Evolutionary conservation across 2,113 vertebrate genomes (phyloP), one percentile per base, ranked within the genome.

Genomic region (Hippocampus comes): DNA sequence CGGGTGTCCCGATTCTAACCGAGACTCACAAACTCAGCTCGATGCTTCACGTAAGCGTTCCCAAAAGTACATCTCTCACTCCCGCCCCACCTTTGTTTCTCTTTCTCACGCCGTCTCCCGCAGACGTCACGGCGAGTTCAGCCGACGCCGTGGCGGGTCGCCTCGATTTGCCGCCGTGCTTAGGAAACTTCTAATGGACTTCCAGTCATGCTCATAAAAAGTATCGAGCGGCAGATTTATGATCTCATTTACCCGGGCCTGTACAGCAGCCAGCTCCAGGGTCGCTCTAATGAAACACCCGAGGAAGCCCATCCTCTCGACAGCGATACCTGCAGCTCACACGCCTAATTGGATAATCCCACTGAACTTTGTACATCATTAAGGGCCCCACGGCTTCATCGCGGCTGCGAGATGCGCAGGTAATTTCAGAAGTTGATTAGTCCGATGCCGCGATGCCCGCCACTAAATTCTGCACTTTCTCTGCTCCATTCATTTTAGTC

Each of bases 161-260:
- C 71, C 67, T 57, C 41, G 38, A 63, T 72, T 68, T 66, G 67
- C 46, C 68, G 27, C 30, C 78, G 42, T 81, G 86, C 80, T 89
- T 86, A 86, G 90, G 87, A 89, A 91, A 87, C 79, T 89, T 90
- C 80, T 91, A 91, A 92, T 92, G 89, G 89, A 91, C 91, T 91
- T 91, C 83, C 86, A 70, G 86, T 89, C 90, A 87, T 78, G 83
- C 86, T 85, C 87, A 71, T 91, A 87, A 90, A 38, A 92, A 56
- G 83, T 83, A 81, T 73, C 63, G 79, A 88, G 76, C 82, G 65
- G 69, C 68, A 83, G 90, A 92, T 93, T 93, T 93, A 93, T 84
- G 87, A 91, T 84, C 86, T 90, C 82, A 89, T 93, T 92, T 91
- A 90, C 84, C 77, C 72, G 59, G 9, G 77, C 81, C 85, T 87